phyloP scores from a whole-genome alignment of 2,797 vertebrate species.

The Semotilus atromaculatus region DNA sequence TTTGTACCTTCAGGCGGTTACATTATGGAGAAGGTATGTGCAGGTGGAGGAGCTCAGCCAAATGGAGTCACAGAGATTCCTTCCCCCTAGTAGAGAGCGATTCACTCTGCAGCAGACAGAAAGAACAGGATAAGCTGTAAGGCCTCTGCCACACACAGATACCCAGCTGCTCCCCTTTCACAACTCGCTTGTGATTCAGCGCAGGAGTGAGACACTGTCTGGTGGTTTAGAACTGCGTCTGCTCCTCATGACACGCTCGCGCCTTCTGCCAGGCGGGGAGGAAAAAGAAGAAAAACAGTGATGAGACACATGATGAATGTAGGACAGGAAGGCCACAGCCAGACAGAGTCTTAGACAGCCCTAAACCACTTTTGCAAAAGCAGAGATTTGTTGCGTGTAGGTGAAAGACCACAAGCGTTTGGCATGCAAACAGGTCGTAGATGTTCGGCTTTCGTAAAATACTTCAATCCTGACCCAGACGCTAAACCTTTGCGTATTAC shows the following conservation, averaged over 20 bases:
- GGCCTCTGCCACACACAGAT: constrained; percentile 31
- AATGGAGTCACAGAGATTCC: background rate
- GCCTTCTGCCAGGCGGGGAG: background rate
- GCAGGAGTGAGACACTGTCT: constrained; percentile 56
- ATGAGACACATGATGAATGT: constrained; percentile 51
- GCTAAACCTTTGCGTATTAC: constrained; percentile 47
- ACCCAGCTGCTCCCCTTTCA: constrained; percentile 46
- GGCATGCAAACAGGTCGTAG: constrained; percentile 49
- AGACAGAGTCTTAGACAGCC: constrained; percentile 54
- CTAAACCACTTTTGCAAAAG: constrained; percentile 50
- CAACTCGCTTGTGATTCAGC: constrained; percentile 55
- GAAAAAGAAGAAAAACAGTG: constrained; percentile 22
- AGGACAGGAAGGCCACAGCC: constrained; percentile 54
- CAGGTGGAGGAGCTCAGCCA: constrained; percentile 33
- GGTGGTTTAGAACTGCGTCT: constrained; percentile 49
- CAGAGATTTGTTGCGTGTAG: constrained; percentile 50
- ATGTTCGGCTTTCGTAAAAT: constrained; percentile 45
- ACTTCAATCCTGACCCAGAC: constrained; percentile 53
- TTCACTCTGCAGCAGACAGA: background rate
- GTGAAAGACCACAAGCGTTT: constrained; percentile 50
- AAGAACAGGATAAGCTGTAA: constrained; percentile 20
- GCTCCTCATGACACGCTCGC: constrained; percentile 15
- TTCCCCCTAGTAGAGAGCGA: background rate
- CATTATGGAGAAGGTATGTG: constrained; percentile 32
- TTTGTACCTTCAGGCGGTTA: constrained; percentile 1